Conservation (phyloP, 2,113 vertebrate species). For the Terrapene triunguis region DNA sequence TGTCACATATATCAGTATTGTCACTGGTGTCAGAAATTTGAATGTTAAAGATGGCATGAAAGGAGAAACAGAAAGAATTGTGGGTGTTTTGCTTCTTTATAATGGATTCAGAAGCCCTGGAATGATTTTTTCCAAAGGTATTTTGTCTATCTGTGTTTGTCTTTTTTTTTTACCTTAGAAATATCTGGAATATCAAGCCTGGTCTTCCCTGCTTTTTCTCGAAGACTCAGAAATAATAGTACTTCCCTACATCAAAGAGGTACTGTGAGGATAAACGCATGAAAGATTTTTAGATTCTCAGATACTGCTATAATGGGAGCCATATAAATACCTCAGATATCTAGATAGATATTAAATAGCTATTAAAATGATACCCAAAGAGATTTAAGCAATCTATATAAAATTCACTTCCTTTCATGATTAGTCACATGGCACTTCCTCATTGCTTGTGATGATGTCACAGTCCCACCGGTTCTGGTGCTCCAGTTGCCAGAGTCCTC, state of each 20-base stretch:
- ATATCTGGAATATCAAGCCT: neutral
- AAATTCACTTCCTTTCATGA: neutral
- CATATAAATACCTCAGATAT: neutral
- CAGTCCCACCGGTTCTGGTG: neutral
- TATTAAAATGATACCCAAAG: neutral
- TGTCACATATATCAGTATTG: neutral
- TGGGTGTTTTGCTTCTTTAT: neutral
- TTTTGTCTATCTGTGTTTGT: neutral
- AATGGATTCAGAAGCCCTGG: neutral
- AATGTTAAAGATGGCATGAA: neutral
- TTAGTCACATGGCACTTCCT: neutral
- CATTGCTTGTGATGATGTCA: neutral
- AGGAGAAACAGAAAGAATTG: neutral
- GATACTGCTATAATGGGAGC: neutral
- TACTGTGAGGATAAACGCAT: neutral
- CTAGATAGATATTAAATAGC: neutral
- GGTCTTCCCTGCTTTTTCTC: neutral
- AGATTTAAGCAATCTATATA: accelerated
- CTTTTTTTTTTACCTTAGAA: neutral
- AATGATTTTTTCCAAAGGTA: neutral
- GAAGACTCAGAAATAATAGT: neutral
- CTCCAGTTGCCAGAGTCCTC: neutral
- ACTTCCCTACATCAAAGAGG: neutral
- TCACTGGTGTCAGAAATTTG: neutral
- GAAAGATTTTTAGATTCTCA: neutral